Evolutionary conservation across 2,113 vertebrate species (phyloP).

Genomic region (Archocentrus centrarchus): DNA sequence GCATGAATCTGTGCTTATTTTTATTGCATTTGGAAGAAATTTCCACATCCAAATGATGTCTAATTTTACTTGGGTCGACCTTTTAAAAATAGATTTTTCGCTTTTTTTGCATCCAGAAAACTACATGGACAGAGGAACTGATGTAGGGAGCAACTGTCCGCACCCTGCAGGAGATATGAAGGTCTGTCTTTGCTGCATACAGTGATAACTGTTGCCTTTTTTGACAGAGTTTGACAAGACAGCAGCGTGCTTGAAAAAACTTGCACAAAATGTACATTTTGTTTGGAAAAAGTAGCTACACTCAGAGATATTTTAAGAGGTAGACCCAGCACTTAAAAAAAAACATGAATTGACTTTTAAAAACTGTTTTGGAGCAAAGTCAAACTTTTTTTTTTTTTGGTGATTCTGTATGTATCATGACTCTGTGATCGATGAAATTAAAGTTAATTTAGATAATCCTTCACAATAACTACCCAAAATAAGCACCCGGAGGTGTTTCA

Average conservation of each 20-base stretch:
- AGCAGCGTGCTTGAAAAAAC: neutral
- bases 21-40: neutral
- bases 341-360: neutral
- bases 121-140: conserved; percentile 64
- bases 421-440: no score
- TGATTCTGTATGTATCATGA: no score
- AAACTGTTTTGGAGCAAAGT: neutral
- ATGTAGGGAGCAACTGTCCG: conserved; percentile 32
- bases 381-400: neutral
- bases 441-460: neutral
- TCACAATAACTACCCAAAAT: no score
- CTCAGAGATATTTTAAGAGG: neutral
- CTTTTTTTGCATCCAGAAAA: conserved; percentile 47
- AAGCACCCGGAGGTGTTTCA: neutral
- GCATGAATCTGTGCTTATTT: neutral
- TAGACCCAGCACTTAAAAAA: neutral
- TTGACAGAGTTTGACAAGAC: neutral
- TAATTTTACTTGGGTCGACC: neutral
- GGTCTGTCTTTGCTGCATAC: conserved; percentile 39
- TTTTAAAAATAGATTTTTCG: neutral
- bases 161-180: conserved; percentile 54
- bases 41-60: neutral
- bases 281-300: neutral
- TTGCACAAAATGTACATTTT: neutral
- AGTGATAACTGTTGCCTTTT: neutral